Base-by-base conservation (phyloP, 2,797 vertebrate genomes). In the Scolopax rusticola region DNA sequence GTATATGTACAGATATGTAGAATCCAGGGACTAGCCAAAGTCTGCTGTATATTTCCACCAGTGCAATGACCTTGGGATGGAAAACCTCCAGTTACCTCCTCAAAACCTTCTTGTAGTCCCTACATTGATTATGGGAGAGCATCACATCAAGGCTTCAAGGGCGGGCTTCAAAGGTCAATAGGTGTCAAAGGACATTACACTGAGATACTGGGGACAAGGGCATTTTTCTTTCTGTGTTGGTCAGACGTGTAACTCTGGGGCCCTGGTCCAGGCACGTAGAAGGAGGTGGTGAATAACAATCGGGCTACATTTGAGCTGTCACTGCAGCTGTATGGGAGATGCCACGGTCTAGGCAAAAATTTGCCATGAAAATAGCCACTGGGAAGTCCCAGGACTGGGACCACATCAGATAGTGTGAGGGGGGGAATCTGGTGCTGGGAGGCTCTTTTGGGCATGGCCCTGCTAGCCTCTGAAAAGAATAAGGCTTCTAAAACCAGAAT, bases 41-140 rank as follows among this genome's bases (percentile, higher is more conserved):
- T 33, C 33, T 89, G 25, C 38, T 57, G 73, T 25, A 86, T 59
- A 48, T 50, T 68, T 73, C 74, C 40, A 41, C 41, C 23, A 36
- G 3, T 18, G 27, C 50, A 38, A 67, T 48, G 5, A 41, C 4
- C 13, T 9, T 57, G 59, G 48, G 24, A 40, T 57, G 32, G 28
- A 70, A 59, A 25, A 30, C 45, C n/a, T 73, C 33, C 45, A 23
- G 20, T 48, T 41, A 18, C 33, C 30, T 56, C 19, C 36, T 65
- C n/a, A 64, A 85, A 77, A 88, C 18, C 25, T 78, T 30, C 41
- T 40, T 33, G 14, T 61, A 7, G 41, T 70, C 15, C 33, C 23
- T 27, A 4, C 11, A 4, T 9, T 15, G 28, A 8, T 5, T 21
- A 30, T 0, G 0, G 38, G 23, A 61, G 18, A 79, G 17, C 0